These are phyloP conservation scores for Meiosimyza decipiens DNA, from an alignment of 2,888 invertebrate genomes.

Conservation along the genomic window DNA sequence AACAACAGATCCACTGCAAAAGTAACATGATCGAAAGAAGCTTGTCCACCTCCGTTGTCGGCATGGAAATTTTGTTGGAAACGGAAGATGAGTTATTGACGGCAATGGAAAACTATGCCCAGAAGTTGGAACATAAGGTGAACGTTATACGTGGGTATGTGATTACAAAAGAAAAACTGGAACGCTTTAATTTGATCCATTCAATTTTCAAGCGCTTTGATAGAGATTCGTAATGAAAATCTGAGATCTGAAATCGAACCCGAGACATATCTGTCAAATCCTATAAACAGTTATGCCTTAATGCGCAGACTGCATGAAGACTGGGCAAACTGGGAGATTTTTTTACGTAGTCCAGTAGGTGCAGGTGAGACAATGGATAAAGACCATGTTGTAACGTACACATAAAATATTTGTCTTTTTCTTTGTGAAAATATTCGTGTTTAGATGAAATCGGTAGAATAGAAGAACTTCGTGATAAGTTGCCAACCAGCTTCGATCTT, in stretches of 20 bases:
- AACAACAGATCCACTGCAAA: too few relatives aligned
- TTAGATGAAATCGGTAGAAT: slow-evolving; percentile 35
- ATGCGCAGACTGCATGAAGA: slow-evolving; percentile 43
- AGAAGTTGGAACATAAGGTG: slow-evolving; percentile 39
- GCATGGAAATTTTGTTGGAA: slow-evolving; percentile 37
- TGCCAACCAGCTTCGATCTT: slow-evolving; percentile 77
- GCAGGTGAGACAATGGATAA: slow-evolving; percentile 30
- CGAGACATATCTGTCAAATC: slow-evolving; percentile 42
- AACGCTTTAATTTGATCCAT: not conserved
- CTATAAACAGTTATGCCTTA: slow-evolving; percentile 40
- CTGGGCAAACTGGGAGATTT: slow-evolving; percentile 42
- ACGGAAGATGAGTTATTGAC: slow-evolving; percentile 38
- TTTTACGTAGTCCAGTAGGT: slow-evolving; percentile 38
- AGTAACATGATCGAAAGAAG: not conserved
- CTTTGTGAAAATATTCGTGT: not conserved
- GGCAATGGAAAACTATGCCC: slow-evolving; percentile 41
- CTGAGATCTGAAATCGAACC: slow-evolving; percentile 20
- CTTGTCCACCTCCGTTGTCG: slow-evolving; percentile 39
- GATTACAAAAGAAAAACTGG: too few relatives aligned
- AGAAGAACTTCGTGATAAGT: not conserved
- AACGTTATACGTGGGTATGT: slow-evolving; percentile 43
- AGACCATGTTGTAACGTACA: too few relatives aligned
- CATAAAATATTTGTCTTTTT: too few relatives aligned
- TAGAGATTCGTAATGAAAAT: slow-evolving; percentile 39
- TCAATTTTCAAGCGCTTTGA: slow-evolving; percentile 35